Evolutionary conservation across 2,888 invertebrate species (phyloP).

Genomic region (Hetaerina titia): DNA sequence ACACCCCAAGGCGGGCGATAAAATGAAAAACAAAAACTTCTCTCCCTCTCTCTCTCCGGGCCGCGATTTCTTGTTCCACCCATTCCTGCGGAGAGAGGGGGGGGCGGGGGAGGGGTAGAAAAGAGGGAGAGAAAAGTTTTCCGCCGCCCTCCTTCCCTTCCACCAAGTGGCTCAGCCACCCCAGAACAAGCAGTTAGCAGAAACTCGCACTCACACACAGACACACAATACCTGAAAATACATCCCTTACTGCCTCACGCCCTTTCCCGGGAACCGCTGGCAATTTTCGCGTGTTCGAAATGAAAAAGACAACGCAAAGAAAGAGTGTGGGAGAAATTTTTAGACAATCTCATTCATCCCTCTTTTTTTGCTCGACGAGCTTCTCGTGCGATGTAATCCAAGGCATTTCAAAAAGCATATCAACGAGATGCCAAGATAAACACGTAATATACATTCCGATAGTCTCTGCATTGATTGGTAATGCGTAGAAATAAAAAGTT

Average conservation of each 20-base stretch:
- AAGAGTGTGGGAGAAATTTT: not conserved
- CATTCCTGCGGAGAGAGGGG: not conserved
- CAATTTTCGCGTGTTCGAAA: not conserved
- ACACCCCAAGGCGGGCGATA: not conserved
- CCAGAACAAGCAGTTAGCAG: slow-evolving; percentile 9
- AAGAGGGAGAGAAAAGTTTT: not conserved
- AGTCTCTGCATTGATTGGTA: too few relatives aligned
- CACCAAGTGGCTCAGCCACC: not conserved
- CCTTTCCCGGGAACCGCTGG: not conserved
- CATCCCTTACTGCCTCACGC: not conserved
- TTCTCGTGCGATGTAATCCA: not conserved
- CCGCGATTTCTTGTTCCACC: not conserved
- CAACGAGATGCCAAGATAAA: too few relatives aligned
- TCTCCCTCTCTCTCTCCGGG: not conserved
- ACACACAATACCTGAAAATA: not conserved
- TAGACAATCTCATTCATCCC: not conserved
- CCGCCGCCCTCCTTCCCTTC: not conserved
- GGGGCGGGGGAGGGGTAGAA: not conserved
- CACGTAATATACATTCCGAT: too few relatives aligned
- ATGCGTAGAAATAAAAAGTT: too few relatives aligned
- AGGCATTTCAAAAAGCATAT: not conserved
- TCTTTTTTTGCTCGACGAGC: not conserved
- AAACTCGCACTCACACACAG: not conserved
- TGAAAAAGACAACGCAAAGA: not conserved
- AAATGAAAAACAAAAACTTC: slow-evolving; percentile 14